These are phyloP conservation scores for Mormyrops boulengeri DNA, from an alignment of 2,797 vertebrate genomes.

Conservation along the genomic window DNA sequence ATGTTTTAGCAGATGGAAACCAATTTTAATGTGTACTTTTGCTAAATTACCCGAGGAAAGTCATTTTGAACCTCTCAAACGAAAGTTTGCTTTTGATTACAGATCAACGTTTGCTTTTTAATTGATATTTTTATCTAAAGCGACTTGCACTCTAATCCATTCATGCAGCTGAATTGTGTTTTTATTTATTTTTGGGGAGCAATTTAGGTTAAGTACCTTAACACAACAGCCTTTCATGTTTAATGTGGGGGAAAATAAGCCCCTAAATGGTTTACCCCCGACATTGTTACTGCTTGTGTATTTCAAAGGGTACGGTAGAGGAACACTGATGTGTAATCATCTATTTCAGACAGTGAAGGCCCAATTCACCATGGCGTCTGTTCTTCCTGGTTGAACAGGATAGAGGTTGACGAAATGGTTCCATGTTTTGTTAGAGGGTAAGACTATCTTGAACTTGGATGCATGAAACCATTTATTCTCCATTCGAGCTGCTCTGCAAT, in stretches of 20 bases:
- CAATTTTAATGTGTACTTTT: neutral
- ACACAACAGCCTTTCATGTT: neutral
- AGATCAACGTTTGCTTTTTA: neutral
- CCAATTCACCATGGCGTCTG: slow-evolving; percentile 92
- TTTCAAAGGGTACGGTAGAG: slow-evolving; percentile 4
- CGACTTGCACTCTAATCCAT: neutral
- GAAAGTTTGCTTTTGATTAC: neutral
- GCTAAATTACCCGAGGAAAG: slow-evolving; percentile 1
- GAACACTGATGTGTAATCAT: slow-evolving; percentile 16
- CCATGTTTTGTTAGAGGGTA: slow-evolving; percentile 95
- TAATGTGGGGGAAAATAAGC: neutral
- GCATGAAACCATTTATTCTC: neutral
- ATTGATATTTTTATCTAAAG: neutral
- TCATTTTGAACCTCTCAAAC: neutral
- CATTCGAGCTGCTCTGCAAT: neutral
- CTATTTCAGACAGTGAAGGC: slow-evolving; percentile 76
- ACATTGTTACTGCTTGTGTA: slow-evolving; percentile 29
- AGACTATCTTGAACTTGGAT: slow-evolving; percentile 32
- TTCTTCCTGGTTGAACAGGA: slow-evolving; percentile 93
- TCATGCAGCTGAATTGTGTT: neutral
- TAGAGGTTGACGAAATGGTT: slow-evolving; percentile 81
- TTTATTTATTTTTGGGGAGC: neutral
- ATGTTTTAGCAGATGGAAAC: neutral
- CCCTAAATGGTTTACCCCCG: neutral
- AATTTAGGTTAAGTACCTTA: neutral